phyloP scores from a whole-genome alignment of 2,797 vertebrate genomes.

The Notamacropus eugenii region DNA sequence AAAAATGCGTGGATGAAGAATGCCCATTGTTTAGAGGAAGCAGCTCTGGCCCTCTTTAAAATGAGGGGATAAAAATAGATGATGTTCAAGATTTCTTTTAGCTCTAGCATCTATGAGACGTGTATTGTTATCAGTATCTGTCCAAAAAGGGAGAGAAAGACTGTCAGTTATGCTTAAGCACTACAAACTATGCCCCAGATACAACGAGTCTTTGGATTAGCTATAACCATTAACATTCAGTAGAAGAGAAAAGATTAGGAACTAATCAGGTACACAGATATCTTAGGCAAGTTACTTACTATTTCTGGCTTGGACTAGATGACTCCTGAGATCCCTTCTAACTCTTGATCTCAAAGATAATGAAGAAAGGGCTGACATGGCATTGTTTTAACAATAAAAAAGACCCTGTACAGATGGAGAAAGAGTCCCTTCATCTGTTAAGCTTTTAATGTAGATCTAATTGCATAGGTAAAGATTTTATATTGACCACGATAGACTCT shows the following conservation, averaged over 20 bases:
- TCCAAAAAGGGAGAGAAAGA: background rate
- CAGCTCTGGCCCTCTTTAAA: background rate
- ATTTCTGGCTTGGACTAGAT: background rate
- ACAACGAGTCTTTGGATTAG: background rate
- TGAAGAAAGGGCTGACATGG: background rate
- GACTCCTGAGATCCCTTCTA: background rate
- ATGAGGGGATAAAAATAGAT: background rate
- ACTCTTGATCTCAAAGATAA: background rate
- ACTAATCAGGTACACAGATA: background rate
- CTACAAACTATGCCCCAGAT: background rate
- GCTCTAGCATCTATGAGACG: background rate
- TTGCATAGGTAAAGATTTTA: background rate
- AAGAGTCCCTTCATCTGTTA: background rate
- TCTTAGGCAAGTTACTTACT: background rate
- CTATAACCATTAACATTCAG: conserved; percentile 17
- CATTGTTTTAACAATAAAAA: conserved; percentile 20
- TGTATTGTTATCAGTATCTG: background rate
- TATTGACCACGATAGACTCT: background rate
- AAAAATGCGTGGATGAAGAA: background rate
- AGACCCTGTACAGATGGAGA: background rate
- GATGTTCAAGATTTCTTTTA: background rate
- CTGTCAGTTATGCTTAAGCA: background rate
- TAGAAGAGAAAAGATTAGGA: background rate
- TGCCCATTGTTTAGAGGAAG: background rate
- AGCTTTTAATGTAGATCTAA: background rate